These are phyloP conservation scores for Lepus timidus DNA, from an alignment of 2,113 vertebrate species.

Conservation along the genomic window DNA sequence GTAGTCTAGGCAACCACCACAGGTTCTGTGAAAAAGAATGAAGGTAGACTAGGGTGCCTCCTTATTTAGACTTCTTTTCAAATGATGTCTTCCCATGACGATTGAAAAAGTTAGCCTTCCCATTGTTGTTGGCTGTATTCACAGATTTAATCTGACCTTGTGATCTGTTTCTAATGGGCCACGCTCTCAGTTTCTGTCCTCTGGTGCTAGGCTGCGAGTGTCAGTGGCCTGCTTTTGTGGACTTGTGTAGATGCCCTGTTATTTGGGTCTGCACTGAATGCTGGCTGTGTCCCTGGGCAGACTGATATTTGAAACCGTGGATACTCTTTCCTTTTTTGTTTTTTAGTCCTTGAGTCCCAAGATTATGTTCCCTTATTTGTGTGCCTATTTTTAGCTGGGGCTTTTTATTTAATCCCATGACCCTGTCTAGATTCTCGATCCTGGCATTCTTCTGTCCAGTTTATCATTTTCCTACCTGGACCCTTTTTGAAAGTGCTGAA, in stretches of 20 bases:
- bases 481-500: constrained; percentile 41
- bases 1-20: neutral
- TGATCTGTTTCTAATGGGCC: neutral
- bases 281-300: neutral
- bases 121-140: neutral
- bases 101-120: constrained; percentile 2
- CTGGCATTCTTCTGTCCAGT: constrained; percentile 19
- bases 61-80: constrained; percentile 44
- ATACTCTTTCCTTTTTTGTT: neutral
- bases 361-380: constrained; percentile 41
- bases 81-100: neutral
- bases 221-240: neutral
- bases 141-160: neutral
- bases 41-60: constrained; percentile 3
- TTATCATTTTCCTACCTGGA: neutral
- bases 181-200: neutral
- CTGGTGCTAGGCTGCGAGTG: neutral
- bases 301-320: constrained; percentile 49
- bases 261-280: neutral
- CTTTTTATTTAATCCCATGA: constrained; percentile 47
- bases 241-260: neutral
- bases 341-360: constrained; percentile 47
- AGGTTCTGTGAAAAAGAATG: neutral
- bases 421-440: constrained; percentile 40
- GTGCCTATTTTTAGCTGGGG: constrained; percentile 66